These are phyloP conservation scores for Litoditis marina DNA, from an alignment of 2,888 invertebrate species.

Conservation along the genomic window DNA sequence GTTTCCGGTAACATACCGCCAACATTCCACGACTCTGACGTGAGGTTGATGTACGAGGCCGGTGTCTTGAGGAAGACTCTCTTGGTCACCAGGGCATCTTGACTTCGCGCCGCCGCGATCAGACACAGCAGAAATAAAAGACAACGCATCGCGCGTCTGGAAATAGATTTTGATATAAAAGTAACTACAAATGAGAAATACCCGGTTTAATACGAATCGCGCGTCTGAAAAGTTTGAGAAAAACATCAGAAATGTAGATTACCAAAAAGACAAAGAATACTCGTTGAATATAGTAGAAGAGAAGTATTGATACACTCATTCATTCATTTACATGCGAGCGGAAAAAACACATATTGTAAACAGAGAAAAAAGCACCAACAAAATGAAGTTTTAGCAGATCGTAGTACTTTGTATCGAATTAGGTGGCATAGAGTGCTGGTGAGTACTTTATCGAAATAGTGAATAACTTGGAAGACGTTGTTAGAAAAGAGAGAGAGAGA, in stretches of 20 bases:
- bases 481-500: constrained; percentile 3
- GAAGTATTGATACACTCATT: no score
- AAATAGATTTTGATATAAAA: not conserved
- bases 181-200: not conserved
- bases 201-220: not conserved
- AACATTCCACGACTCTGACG: constrained; percentile 33
- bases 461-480: constrained; percentile 2
- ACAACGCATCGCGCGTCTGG: constrained; percentile 9
- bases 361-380: no score
- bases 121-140: not conserved
- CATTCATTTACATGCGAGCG: no score
- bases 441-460: constrained; percentile 1
- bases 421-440: no score
- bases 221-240: not conserved
- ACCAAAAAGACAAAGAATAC: not conserved
- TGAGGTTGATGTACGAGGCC: constrained; percentile 31
- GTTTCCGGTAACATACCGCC: constrained; percentile 13
- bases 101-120: not conserved
- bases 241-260: not conserved
- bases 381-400: no score
- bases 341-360: no score
- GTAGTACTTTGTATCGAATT: no score
- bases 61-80: constrained; percentile 27
- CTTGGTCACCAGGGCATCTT: constrained; percentile 15
- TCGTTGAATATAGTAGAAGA: not conserved